Conservation (phyloP, 1,140 invertebrate genomes). For the Chrysomallon squamiferum region DNA sequence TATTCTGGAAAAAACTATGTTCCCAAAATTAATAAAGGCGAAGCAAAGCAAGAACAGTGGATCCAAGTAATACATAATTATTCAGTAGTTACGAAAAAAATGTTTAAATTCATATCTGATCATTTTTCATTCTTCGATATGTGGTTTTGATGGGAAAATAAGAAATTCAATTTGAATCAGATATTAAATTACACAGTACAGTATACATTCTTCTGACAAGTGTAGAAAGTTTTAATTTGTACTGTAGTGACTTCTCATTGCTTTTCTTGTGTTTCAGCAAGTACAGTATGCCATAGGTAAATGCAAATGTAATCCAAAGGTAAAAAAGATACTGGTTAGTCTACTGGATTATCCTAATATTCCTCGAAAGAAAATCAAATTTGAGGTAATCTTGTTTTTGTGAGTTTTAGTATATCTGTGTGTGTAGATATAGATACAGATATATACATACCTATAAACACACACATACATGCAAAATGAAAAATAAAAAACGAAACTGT, state of each 20-base stretch:
- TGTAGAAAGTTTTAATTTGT: no score
- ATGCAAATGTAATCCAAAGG: conserved; percentile 66
- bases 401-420: background rate
- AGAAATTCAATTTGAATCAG: background rate
- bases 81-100: background rate
- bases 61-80: conserved; percentile 73
- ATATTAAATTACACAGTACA: background rate
- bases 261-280: conserved; percentile 48
- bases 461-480: background rate
- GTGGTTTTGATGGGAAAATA: background rate
- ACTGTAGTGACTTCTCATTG: background rate
- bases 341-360: conserved; percentile 84
- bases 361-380: conserved; percentile 90
- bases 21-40: conserved; percentile 84
- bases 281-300: conserved; percentile 76
- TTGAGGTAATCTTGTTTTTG: conserved; percentile 64
- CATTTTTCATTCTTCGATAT: background rate
- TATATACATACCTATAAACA: background rate
- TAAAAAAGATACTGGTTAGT: conserved; percentile 73
- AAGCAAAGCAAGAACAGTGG: conserved; percentile 89
- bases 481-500: background rate
- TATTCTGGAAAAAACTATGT: conserved; percentile 86
- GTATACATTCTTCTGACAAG: background rate
- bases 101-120: background rate
- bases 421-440: background rate